A percentile compares a stretch with the other conserved stretches of the same genome.
These are phyloP conservation scores for Leptopilina syphax DNA, from an alignment of 2,888 invertebrate species.

Conservation along the genomic window DNA sequence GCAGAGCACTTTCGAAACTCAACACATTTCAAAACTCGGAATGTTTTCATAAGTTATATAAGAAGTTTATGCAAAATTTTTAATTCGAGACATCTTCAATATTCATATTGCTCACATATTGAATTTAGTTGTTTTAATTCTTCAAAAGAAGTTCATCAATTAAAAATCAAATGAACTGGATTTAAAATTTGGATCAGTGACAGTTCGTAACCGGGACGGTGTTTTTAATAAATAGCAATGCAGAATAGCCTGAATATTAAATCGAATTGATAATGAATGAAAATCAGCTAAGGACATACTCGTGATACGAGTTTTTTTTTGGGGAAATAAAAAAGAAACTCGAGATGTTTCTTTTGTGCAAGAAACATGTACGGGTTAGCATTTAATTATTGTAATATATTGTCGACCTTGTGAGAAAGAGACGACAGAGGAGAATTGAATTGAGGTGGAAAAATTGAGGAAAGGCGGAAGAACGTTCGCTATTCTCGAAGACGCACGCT, in stretches of 20 bases:
- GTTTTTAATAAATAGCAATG: background rate
- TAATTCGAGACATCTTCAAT: conserved; percentile 33
- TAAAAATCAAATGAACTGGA: too few relatives aligned
- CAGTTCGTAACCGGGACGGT: too few relatives aligned
- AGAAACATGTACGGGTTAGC: conserved; percentile 21
- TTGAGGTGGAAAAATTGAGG: conserved; percentile 37
- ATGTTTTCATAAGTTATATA: conserved; percentile 12
- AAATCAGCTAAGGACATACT: conserved; percentile 44
- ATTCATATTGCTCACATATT: too few relatives aligned
- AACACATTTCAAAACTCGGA: conserved; percentile 16
- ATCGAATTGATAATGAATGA: conserved; percentile 42
- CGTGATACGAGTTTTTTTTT: conserved; percentile 32
- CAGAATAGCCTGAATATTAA: conserved; percentile 38
- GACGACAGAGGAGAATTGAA: conserved; percentile 28
- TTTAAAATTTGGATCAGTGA: too few relatives aligned
- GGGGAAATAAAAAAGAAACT: background rate
- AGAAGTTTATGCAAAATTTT: conserved; percentile 21
- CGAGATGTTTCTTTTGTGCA: conserved; percentile 13
- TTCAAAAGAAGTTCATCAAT: too few relatives aligned
- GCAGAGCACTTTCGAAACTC: conserved; percentile 25
- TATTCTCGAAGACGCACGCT: conserved; percentile 35
- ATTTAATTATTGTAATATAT: conserved; percentile 13
- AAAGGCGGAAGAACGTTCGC: conserved; percentile 40
- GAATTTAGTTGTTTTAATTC: too few relatives aligned
- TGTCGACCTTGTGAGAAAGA: conserved; percentile 39